Percentiles rank a stretch among this genome's conserved stretches.
Evolutionary conservation across 2,113 vertebrate species (phyloP).

Genomic region (Vidua chalybeata): DNA sequence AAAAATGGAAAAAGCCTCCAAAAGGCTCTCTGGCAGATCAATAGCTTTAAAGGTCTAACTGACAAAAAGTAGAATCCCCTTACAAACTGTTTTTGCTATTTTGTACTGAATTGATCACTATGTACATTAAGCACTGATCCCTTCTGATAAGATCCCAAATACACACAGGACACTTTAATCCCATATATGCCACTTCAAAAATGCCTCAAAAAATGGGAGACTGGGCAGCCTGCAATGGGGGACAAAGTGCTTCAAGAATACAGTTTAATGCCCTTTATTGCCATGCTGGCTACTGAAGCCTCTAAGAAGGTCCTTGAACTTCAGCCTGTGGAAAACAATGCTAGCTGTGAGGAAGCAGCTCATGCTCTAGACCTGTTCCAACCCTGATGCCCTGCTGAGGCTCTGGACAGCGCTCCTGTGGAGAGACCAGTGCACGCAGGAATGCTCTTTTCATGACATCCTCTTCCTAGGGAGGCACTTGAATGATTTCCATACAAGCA

Average conservation of each 20-base stretch:
- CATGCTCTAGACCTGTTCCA: background rate
- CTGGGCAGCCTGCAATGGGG: fast-evolving
- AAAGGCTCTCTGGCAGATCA: background rate
- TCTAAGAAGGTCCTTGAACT: background rate
- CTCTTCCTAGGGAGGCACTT: background rate
- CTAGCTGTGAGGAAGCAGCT: background rate
- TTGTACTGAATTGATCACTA: background rate
- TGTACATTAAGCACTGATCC: fast-evolving
- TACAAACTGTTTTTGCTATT: background rate
- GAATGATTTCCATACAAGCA: background rate
- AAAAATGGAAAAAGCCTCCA: background rate
- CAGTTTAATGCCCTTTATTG: background rate
- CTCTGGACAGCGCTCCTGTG: background rate
- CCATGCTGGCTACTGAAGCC: background rate
- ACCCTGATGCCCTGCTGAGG: background rate
- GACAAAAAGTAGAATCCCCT: background rate
- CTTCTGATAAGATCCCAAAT: background rate
- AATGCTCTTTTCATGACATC: background rate
- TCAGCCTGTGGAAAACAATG: background rate
- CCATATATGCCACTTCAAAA: background rate
- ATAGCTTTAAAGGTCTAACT: background rate
- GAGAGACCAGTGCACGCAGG: fast-evolving
- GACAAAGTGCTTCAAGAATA: background rate
- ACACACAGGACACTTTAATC: background rate
- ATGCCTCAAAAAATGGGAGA: background rate